Percentiles rank a stretch among this genome's conserved stretches.
Conservation (phyloP, 2,113 vertebrate genomes). For the Daphoenositta chrysoptera region DNA sequence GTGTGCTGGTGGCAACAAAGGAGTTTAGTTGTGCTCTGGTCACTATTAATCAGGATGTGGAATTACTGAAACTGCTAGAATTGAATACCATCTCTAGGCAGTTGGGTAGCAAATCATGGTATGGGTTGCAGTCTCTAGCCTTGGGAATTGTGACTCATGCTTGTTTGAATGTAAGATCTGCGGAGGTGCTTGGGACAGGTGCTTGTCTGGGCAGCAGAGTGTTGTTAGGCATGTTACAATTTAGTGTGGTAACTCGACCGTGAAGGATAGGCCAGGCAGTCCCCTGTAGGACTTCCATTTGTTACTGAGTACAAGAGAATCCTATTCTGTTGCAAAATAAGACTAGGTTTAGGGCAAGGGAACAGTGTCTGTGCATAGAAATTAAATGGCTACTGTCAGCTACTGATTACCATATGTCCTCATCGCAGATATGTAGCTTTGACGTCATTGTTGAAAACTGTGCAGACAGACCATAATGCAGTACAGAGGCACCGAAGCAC, state of each 20-base stretch:
- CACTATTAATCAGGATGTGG: not conserved
- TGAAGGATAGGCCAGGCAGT: not conserved
- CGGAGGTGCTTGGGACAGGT: not conserved
- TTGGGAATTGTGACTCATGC: not conserved
- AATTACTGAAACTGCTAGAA: not conserved
- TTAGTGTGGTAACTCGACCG: not conserved
- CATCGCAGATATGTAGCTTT: conserved; percentile 90
- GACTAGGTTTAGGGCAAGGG: not conserved
- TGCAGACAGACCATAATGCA: conserved; percentile 98
- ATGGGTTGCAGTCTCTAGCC: not conserved
- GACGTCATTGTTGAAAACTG: conserved; percentile 97
- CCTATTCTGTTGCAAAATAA: not conserved
- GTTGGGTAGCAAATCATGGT: not conserved
- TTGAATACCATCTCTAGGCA: not conserved
- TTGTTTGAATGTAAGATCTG: not conserved
- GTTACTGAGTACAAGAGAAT: not conserved
- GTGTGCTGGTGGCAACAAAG: not conserved
- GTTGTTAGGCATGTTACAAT: not conserved
- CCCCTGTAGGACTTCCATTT: not conserved
- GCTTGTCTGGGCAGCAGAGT: not conserved
- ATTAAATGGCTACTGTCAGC: not conserved
- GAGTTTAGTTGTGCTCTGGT: not conserved
- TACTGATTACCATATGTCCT: not conserved
- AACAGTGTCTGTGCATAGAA: not conserved
- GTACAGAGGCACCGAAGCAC: conserved; percentile 98